A percentile compares a stretch with the other conserved stretches of the same genome.
Conservation (phyloP, 2,888 invertebrate species). For the Dasysyrphus albostriatus region DNA sequence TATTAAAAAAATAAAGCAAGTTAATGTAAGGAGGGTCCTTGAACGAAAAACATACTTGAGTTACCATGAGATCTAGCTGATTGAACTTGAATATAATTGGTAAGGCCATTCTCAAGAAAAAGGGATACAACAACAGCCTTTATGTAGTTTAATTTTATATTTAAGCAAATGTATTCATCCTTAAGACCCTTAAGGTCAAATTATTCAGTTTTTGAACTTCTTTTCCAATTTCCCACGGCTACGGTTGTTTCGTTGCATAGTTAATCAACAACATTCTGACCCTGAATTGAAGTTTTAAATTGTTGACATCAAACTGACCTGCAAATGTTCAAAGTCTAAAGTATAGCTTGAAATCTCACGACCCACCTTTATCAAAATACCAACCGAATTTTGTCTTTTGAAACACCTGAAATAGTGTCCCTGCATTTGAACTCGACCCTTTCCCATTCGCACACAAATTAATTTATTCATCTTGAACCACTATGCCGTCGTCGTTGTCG, state of each 20-base stretch:
- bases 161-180: background rate
- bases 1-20: too few relatives aligned
- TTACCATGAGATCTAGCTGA: too few relatives aligned
- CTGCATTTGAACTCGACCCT: background rate
- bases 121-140: too few relatives aligned
- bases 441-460: conserved; percentile 13
- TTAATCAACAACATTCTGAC: background rate
- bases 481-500: background rate
- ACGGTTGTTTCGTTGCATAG: background rate
- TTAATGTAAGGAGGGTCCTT: too few relatives aligned
- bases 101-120: too few relatives aligned
- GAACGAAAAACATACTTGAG: too few relatives aligned
- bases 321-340: background rate
- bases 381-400: background rate
- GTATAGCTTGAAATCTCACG: background rate
- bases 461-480: conserved; percentile 67
- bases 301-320: background rate
- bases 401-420: background rate
- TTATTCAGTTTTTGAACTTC: background rate
- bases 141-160: background rate
- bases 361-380: background rate
- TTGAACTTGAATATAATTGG: too few relatives aligned
- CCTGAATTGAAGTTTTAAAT: background rate
- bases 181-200: background rate
- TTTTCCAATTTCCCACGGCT: background rate